phyloP scores from a whole-genome alignment of 2,113 vertebrate genomes.

The Setophaga petechia region DNA sequence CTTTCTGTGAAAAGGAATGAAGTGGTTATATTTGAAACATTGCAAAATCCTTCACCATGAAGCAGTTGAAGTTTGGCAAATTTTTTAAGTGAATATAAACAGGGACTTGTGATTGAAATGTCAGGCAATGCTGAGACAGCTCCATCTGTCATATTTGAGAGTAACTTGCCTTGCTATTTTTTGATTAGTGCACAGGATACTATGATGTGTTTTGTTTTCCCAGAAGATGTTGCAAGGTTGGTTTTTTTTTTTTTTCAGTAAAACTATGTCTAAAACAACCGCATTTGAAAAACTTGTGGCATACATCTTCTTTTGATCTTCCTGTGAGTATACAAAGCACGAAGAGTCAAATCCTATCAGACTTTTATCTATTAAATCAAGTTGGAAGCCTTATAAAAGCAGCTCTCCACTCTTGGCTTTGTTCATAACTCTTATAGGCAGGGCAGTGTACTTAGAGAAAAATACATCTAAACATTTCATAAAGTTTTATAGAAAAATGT shows the following conservation, averaged over 20 bases:
- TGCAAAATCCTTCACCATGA: not conserved
- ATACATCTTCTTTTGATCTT: conserved; percentile 31
- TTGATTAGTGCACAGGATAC: not conserved
- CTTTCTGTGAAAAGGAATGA: not conserved
- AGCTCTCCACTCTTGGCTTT: not conserved
- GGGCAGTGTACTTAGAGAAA: not conserved
- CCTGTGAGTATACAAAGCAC: not conserved
- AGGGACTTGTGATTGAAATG: conserved; percentile 1
- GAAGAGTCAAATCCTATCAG: conserved; percentile 27
- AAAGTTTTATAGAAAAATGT: not conserved
- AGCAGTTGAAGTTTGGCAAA: not conserved
- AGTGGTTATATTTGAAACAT: not conserved
- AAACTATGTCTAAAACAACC: not conserved
- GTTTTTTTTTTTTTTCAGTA: not conserved
- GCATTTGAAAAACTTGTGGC: not conserved
- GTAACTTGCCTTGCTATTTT: not conserved
- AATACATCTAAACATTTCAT: not conserved
- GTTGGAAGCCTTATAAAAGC: conserved; percentile 3
- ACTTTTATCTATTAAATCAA: conserved; percentile 13
- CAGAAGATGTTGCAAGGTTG: not conserved
- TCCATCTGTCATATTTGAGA: not conserved
- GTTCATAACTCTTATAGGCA: not conserved
- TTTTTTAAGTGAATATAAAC: not conserved
- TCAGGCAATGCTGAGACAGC: not conserved
- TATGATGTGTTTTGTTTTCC: not conserved